Conservation (phyloP, 2,113 vertebrate species). For the Hylia prasina region DNA sequence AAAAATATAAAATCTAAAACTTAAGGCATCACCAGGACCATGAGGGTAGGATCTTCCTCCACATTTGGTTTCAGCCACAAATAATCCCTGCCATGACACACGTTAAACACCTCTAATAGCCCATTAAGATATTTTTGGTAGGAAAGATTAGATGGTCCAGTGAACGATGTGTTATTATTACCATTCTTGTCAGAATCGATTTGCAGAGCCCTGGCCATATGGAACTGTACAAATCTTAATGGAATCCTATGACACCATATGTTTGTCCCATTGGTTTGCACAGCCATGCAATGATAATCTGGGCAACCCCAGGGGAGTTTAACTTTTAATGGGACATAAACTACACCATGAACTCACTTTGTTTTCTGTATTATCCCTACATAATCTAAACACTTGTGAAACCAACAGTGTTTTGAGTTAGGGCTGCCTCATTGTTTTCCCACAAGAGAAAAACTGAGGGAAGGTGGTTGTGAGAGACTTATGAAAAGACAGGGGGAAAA, state of each 20-base stretch:
- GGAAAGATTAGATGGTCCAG: neutral
- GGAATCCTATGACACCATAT: neutral
- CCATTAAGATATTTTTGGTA: conserved; percentile 50
- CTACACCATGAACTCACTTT: neutral
- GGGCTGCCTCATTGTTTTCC: neutral
- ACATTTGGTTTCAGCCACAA: conserved; percentile 35
- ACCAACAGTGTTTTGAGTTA: neutral
- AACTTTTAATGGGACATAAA: neutral
- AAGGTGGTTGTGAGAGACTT: neutral
- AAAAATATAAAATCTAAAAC: neutral
- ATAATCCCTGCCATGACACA: conserved; percentile 16
- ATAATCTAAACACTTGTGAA: neutral
- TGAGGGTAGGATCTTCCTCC: neutral
- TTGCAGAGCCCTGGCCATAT: neutral
- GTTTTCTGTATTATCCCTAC: neutral
- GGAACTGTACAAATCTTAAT: neutral
- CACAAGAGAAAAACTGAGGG: neutral
- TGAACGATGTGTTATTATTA: neutral
- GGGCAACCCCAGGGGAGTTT: rapidly evolving
- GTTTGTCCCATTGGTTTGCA: neutral
- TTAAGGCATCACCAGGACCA: neutral
- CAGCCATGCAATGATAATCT: neutral
- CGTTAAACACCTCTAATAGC: conserved; percentile 48
- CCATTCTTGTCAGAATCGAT: neutral
- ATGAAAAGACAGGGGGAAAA: neutral